Percentiles rank a stretch among this genome's conserved stretches.
These are phyloP conservation scores for Parus major DNA, from an alignment of 2,113 vertebrate species.

Conservation along the genomic window DNA sequence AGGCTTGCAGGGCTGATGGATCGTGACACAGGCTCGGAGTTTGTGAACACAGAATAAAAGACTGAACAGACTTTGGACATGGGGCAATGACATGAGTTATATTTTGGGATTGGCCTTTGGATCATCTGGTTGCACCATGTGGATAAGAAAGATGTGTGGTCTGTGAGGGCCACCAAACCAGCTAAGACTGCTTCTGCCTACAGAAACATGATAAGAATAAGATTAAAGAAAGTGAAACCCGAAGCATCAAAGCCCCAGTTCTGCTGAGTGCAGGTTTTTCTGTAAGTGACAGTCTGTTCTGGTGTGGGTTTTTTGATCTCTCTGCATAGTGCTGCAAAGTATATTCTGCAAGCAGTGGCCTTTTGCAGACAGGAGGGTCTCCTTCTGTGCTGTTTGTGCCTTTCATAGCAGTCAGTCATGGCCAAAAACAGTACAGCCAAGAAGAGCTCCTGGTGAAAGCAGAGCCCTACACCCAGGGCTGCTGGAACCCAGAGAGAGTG, in stretches of 20 bases:
- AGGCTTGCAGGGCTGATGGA: background rate
- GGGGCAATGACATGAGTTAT: background rate
- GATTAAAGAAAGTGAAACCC: background rate
- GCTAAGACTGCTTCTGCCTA: background rate
- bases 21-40: fast-evolving
- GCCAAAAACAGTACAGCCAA: background rate
- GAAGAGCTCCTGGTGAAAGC: background rate
- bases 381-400: background rate
- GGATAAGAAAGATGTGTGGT: background rate
- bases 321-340: background rate
- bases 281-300: background rate
- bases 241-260: background rate
- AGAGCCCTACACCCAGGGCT: background rate
- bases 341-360: background rate
- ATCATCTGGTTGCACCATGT: background rate
- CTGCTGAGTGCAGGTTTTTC: background rate
- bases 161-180: background rate
- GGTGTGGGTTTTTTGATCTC: background rate
- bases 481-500: background rate
- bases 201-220: background rate
- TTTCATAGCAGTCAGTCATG: background rate
- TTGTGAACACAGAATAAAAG: background rate
- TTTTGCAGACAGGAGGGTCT: background rate
- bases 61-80: background rate
- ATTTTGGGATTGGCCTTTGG: background rate